Base-by-base conservation (phyloP, 2,797 vertebrate species). In the Leucoraja ocellata region DNA sequence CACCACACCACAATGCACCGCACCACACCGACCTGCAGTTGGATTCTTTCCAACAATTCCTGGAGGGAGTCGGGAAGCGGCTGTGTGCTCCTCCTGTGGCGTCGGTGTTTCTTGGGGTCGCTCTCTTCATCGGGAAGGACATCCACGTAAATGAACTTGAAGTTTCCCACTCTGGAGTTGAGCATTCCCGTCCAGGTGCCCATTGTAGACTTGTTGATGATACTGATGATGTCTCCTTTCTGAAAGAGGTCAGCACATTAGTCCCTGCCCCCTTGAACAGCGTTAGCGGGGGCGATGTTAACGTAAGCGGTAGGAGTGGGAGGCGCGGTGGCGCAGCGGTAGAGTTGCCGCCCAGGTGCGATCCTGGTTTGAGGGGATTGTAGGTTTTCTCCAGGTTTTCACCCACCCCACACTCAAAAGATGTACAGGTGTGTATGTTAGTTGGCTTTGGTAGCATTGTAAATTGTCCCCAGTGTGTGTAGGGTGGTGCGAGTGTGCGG, bases 91-190 rank as follows among this genome's bases (percentile, higher is more conserved):
- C 93, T 95, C 93, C 94, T 94, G 36, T 94, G 96, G 1, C 95
- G 94, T 94, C 97, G 96, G 94, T 93, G 95, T 95, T 97, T 98
- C 80, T 96, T 97, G 21, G 96, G 95, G 25, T 94, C 95, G 4
- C 94, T 94, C 94, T 96, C 97, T 84, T 97, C 96, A 95, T 98
- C 97, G 65, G 95, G 94, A 88, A 99, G 95, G 74, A 98, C 93
- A 78, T 99, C 98, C 93, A 99, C 98, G 0, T 99, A 99, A 95
- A 99, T 98, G 94, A 99, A 99, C 95, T 99, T 99, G 95, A 99
- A 99, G 94, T 96, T 97, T 91, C 99, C 98, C 32, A 97, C 95
- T 95, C 97, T 98, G 94, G 97, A 97, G 76, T 98, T 97, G 94
- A 99, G 94, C 96, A 98, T 96, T 80, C 98, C 99, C 0, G 97